Conservation (phyloP, 2,113 vertebrate genomes). For the Corydoras sp. region DNA sequence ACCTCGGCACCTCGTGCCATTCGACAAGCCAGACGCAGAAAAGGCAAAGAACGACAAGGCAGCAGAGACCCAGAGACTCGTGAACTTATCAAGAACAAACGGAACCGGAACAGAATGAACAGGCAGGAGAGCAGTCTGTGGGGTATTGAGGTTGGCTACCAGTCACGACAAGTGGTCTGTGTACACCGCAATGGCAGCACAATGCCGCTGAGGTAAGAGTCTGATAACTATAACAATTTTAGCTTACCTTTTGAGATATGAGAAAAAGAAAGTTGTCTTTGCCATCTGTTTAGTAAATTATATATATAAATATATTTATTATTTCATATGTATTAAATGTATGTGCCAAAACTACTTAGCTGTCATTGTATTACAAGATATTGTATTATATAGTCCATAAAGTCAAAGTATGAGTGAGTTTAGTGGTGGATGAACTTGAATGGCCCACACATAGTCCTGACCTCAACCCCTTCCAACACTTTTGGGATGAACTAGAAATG, state of each 20-base stretch:
- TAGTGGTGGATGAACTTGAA: too few relatives aligned
- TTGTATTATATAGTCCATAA: too few relatives aligned
- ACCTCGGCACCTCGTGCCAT: slow-evolving; percentile 44
- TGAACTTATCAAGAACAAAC: slow-evolving; percentile 91
- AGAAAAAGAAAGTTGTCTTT: too few relatives aligned
- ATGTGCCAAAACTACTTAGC: too few relatives aligned
- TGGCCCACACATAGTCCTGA: too few relatives aligned
- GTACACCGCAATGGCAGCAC: slow-evolving; percentile 81
- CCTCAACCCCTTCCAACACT: too few relatives aligned
- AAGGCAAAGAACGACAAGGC: slow-evolving; percentile 68
- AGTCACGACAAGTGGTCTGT: slow-evolving; percentile 82
- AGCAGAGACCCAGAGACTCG: slow-evolving; percentile 83
- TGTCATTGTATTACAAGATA: too few relatives aligned
- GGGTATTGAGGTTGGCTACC: slow-evolving; percentile 93
- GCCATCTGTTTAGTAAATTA: too few relatives aligned
- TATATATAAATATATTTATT: too few relatives aligned
- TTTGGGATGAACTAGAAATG: too few relatives aligned
- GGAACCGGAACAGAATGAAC: slow-evolving; percentile 85
- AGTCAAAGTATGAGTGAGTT: too few relatives aligned
- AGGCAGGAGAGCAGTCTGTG: slow-evolving; percentile 87
- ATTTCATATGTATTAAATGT: too few relatives aligned
- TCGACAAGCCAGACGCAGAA: slow-evolving; percentile 78
- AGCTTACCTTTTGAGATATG: not conserved
- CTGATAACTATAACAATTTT: not conserved
- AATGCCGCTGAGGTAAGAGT: slow-evolving; percentile 71